Conservation (phyloP, 2,888 invertebrate species). For the Pycnomerus fuliginosus region DNA sequence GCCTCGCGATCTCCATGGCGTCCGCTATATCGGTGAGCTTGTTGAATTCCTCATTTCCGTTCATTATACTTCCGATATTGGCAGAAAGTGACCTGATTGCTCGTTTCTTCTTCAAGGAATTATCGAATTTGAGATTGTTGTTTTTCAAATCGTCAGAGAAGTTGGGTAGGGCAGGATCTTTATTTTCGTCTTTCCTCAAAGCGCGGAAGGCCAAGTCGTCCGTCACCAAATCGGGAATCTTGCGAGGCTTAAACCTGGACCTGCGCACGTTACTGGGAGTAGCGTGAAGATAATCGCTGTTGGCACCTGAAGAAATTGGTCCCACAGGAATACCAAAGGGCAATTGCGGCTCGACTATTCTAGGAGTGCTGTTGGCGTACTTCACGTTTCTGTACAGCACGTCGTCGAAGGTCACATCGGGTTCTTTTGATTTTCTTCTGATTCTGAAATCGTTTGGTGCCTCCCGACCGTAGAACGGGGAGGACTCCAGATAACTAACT, state of each 20-base stretch:
- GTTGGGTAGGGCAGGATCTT: conserved; percentile 53
- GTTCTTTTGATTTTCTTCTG: conserved; percentile 59
- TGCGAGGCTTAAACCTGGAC: conserved; percentile 64
- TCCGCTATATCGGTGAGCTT: conserved; percentile 50
- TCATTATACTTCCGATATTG: conserved; percentile 77
- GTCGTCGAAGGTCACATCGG: conserved; percentile 81
- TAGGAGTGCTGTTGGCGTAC: conserved; percentile 71
- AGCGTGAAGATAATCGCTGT: conserved; percentile 82
- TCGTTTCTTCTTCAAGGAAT: conserved; percentile 68
- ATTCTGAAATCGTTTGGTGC: conserved; percentile 54
- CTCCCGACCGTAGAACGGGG: conserved; percentile 63
- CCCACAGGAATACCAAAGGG: conserved; percentile 89
- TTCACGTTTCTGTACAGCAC: conserved; percentile 80
- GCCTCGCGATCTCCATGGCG: conserved; percentile 52
- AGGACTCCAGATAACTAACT: conserved; percentile 69
- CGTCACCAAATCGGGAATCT: conserved; percentile 78
- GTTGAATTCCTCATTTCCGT: conserved; percentile 55
- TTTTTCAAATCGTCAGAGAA: conserved; percentile 55
- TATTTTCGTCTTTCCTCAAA: conserved; percentile 75
- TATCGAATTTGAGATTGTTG: conserved; percentile 49
- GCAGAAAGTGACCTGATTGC: conserved; percentile 82
- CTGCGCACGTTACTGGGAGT: conserved; percentile 61
- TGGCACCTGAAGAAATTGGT: conserved; percentile 76
- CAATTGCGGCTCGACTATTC: conserved; percentile 78
- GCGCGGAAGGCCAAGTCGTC: conserved; percentile 87